Conservation (phyloP, 2,113 vertebrate species). For the Malurus cyaneus region DNA sequence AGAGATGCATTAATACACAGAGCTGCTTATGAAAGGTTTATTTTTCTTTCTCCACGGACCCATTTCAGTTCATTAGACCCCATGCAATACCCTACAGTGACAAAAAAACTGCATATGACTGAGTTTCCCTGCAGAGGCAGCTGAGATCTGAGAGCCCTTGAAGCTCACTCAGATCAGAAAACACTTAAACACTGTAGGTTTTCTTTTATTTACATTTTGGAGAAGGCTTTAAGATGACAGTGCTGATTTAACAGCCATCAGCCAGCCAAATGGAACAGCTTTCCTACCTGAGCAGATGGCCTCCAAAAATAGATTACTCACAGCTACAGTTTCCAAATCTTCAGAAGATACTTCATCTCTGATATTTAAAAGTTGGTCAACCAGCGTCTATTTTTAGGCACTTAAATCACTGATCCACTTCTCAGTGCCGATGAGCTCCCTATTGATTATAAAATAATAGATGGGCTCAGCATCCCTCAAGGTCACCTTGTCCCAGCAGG, state of each 20-base stretch:
- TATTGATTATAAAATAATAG: background rate
- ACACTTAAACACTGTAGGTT: background rate
- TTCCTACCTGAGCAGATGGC: constrained; percentile 43
- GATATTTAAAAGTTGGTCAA: background rate
- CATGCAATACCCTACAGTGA: background rate
- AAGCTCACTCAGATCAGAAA: background rate
- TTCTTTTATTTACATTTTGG: constrained; percentile 15
- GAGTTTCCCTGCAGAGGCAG: background rate
- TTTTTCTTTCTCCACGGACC: background rate
- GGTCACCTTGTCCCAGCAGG: background rate
- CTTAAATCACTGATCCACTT: background rate
- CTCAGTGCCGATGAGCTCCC: background rate
- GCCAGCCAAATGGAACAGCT: background rate
- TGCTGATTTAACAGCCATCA: background rate
- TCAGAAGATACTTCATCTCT: background rate
- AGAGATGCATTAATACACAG: background rate
- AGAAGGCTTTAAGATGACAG: background rate
- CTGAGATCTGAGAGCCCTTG: background rate
- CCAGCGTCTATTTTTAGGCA: background rate
- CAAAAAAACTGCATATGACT: background rate
- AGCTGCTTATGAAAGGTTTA: background rate
- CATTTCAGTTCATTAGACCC: background rate
- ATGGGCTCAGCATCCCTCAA: background rate
- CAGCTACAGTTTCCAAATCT: background rate
- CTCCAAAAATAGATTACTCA: background rate